These are phyloP conservation scores for Chrosomus eos DNA, from an alignment of 2,797 vertebrate species.

Conservation along the genomic window DNA sequence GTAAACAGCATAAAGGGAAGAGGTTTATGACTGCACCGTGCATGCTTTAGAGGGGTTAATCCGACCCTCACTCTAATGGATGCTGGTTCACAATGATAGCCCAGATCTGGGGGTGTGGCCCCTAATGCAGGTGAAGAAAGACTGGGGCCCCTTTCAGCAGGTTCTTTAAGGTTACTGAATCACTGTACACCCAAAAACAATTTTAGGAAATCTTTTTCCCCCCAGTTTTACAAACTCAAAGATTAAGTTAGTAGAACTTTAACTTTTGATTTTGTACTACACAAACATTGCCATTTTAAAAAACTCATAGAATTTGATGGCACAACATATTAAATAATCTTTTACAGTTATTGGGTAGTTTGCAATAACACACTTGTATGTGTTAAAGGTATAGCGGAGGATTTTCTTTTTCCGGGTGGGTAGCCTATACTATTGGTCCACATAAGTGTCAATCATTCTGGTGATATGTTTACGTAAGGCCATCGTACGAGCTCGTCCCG, in stretches of 20 bases:
- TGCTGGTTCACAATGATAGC: constrained; percentile 34
- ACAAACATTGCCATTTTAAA: neutral
- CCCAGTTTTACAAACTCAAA: neutral
- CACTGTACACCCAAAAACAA: neutral
- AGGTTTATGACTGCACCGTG: constrained; percentile 42
- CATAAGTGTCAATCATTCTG: too few species aligned
- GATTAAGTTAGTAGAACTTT: neutral
- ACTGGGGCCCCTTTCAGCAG: constrained; percentile 10
- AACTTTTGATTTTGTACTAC: neutral
- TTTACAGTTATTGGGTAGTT: neutral
- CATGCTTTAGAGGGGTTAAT: constrained; percentile 49
- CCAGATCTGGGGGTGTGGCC: constrained; percentile 10
- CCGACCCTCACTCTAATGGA: constrained; percentile 37
- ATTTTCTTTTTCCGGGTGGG: too few species aligned
- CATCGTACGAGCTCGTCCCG: too few species aligned
- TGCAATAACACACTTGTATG: too few species aligned
- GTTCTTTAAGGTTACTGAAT: neutral
- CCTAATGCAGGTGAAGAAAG: constrained; percentile 29
- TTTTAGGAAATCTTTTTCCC: neutral
- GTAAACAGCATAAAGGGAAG: constrained; percentile 35
- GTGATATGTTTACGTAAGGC: too few species aligned
- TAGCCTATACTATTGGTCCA: too few species aligned
- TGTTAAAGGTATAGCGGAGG: too few species aligned
- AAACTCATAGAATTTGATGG: neutral
- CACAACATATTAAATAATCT: neutral